phyloP scores from a whole-genome alignment of 2,797 vertebrate species.

The Erithacus rubecula region DNA sequence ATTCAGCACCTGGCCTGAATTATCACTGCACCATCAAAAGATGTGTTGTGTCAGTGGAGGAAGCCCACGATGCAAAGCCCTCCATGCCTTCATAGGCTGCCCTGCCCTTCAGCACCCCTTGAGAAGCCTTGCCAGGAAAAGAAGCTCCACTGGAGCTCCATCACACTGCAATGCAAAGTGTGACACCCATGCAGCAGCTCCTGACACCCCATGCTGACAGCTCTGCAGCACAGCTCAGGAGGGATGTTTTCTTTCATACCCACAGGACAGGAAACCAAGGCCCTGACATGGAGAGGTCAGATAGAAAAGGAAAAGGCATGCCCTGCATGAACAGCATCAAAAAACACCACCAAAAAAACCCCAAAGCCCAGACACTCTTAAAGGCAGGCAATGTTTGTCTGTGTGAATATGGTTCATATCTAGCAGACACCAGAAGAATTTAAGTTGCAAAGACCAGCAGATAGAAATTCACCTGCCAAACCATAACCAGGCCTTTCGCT shows the following conservation, averaged over 20 bases:
- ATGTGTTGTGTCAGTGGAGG: background rate
- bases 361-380: background rate
- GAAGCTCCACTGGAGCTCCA: background rate
- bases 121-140: background rate
- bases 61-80: background rate
- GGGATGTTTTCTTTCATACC: background rate
- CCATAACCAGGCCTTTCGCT: background rate
- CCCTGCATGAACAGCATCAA: rapidly evolving
- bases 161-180: background rate
- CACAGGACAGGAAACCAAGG: background rate
- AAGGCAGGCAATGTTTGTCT: background rate
- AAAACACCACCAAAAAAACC: rapidly evolving
- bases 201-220: background rate
- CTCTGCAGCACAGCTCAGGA: background rate
- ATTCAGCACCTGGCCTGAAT: background rate
- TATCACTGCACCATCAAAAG: background rate
- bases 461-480: background rate
- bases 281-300: background rate
- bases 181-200: background rate
- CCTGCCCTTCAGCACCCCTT: background rate
- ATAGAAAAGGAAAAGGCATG: background rate
- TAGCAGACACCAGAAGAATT: background rate
- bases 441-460: background rate
- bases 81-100: background rate
- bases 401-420: background rate